These are phyloP conservation scores for Alviniconcha strummeri DNA, from an alignment of 2,888 invertebrate genomes.

Conservation along the genomic window DNA sequence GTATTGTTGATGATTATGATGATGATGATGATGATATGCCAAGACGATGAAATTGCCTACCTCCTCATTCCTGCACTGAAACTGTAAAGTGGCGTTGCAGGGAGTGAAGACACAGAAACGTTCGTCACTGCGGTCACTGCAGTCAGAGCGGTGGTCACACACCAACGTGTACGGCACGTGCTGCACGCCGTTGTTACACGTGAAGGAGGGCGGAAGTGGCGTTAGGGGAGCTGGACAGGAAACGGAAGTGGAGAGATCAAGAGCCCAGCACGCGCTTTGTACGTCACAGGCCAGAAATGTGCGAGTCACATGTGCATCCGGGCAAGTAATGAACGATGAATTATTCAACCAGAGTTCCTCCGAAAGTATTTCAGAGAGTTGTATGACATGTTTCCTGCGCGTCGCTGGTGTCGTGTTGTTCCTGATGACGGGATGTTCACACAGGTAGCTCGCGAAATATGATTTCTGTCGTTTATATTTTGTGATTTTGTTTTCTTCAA, in stretches of 20 bases:
- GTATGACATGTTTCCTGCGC: neutral
- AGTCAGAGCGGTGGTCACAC: neutral
- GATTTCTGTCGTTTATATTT: no score
- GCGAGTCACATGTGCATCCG: neutral
- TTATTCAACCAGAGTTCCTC: neutral
- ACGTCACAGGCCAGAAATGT: neutral
- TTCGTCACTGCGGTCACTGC: conserved; percentile 15
- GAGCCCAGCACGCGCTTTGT: neutral
- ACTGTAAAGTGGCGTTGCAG: neutral
- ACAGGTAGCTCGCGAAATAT: no score
- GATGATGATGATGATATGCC: no score
- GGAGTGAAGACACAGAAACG: conserved; percentile 11
- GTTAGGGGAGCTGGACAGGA: neutral
- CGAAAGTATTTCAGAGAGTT: neutral
- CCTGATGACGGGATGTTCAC: no score
- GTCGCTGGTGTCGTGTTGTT: no score
- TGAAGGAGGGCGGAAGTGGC: neutral
- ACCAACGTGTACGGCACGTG: neutral
- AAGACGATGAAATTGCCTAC: neutral
- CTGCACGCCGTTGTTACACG: conserved; percentile 4
- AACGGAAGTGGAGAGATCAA: neutral
- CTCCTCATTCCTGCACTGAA: conserved; percentile 1
- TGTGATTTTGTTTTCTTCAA: no score
- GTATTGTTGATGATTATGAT: no score
- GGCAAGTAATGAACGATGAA: neutral